Evolutionary conservation across 2,888 invertebrate genomes (phyloP).

Genomic region (Chesias legatella): DNA sequence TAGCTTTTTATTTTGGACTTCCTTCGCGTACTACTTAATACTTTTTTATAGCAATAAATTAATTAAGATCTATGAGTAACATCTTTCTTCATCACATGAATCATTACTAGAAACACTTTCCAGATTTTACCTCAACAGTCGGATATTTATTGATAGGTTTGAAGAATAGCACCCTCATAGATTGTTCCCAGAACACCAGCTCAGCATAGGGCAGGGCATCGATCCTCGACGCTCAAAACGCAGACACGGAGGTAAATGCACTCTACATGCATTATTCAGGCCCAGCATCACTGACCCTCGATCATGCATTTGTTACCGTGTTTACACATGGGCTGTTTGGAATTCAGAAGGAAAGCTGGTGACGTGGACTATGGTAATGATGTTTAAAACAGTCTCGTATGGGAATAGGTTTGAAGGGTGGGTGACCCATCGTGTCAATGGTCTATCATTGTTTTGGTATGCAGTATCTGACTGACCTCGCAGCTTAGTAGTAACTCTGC

Average conservation of each 20-base stretch:
- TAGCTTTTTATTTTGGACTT: too few relatives aligned
- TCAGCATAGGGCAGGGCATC: conserved; percentile 40
- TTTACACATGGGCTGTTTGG: conserved; percentile 31
- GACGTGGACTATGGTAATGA: conserved; percentile 22
- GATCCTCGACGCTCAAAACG: conserved; percentile 40
- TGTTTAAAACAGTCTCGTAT: conserved; percentile 12
- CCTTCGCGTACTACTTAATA: too few relatives aligned
- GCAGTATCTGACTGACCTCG: too few relatives aligned
- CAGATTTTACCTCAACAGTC: too few relatives aligned
- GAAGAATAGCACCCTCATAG: too few relatives aligned
- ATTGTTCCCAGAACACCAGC: conserved; percentile 8
- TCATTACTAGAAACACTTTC: too few relatives aligned
- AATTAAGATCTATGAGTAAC: too few relatives aligned
- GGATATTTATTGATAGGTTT: too few relatives aligned
- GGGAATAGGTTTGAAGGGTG: not conserved
- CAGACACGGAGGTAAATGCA: conserved; percentile 67
- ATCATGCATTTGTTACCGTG: conserved; percentile 32
- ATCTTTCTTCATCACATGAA: too few relatives aligned
- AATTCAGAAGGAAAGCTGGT: conserved; percentile 16
- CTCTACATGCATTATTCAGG: conserved; percentile 61
- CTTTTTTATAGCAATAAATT: too few relatives aligned
- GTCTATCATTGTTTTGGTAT: not conserved
- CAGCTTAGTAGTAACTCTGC: too few relatives aligned
- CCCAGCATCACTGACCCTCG: conserved; percentile 58
- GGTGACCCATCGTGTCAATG: conserved; percentile 6